These are phyloP conservation scores for Achatina immaculata DNA, from an alignment of 1,140 invertebrate species.

Conservation along the genomic window DNA sequence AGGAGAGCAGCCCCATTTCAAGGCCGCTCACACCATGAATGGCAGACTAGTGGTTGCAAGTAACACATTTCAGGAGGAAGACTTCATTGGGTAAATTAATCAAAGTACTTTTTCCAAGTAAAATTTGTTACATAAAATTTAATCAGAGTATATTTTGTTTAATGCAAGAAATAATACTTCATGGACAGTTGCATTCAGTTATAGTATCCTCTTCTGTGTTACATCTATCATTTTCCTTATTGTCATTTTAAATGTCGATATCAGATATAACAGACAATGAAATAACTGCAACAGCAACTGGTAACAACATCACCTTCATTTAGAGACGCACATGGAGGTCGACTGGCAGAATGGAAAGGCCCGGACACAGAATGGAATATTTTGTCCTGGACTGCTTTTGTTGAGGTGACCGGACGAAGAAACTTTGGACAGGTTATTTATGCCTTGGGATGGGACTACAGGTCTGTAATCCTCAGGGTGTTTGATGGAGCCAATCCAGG, in stretches of 20 bases:
- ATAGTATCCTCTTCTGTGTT: too few relatives aligned
- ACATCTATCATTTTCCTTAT: too few relatives aligned
- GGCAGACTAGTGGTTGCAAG: slow-evolving; percentile 44
- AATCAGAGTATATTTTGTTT: too few relatives aligned
- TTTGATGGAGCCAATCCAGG: slow-evolving; percentile 40
- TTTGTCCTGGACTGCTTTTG: slow-evolving; percentile 45
- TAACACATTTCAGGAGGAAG: slow-evolving; percentile 46
- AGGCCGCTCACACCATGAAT: slow-evolving; percentile 49
- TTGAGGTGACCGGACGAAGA: slow-evolving; percentile 46
- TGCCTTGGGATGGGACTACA: slow-evolving; percentile 47
- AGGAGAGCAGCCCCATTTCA: slow-evolving; percentile 48
- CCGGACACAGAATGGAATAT: slow-evolving; percentile 47
- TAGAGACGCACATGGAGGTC: slow-evolving; percentile 38
- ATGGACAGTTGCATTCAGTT: too few relatives aligned
- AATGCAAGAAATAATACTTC: too few relatives aligned
- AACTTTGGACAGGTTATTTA: slow-evolving; percentile 49
- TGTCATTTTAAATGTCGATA: too few relatives aligned
- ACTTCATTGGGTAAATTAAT: slow-evolving; percentile 40
- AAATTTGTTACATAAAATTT: too few relatives aligned
- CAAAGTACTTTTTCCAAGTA: too few relatives aligned
- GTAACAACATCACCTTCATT: background rate
- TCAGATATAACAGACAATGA: too few relatives aligned
- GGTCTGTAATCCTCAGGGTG: slow-evolving; percentile 47
- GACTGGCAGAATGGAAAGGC: slow-evolving; percentile 47
- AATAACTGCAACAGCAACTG: too few relatives aligned